phyloP scores from a whole-genome alignment of 2,797 vertebrate species.

The Vireo griseus region DNA sequence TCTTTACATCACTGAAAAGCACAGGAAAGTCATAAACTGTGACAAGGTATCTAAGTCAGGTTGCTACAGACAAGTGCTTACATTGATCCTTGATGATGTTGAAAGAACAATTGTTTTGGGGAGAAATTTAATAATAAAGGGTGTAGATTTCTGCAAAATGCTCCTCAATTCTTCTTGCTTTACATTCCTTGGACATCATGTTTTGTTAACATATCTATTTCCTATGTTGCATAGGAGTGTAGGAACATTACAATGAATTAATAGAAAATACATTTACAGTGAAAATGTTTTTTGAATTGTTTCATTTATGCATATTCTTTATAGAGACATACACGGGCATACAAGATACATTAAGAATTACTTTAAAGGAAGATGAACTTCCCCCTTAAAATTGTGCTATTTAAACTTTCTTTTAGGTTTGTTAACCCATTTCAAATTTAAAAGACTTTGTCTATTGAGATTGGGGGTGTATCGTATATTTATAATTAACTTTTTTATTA shows the following conservation, averaged over 20 bases:
- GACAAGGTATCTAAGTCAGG: neutral
- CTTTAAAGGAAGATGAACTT: neutral
- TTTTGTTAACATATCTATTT: neutral
- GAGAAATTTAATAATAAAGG: neutral
- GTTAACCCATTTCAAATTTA: neutral
- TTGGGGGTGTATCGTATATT: neutral
- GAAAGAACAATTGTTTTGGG: neutral
- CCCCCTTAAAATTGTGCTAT: rapidly evolving
- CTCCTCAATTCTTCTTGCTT: neutral
- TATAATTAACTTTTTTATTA: neutral
- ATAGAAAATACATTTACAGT: neutral
- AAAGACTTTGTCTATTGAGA: neutral
- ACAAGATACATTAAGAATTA: rapidly evolving
- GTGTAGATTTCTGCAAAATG: neutral
- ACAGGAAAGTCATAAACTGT: neutral
- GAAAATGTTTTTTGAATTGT: neutral
- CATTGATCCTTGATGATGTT: neutral
- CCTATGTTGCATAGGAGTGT: neutral
- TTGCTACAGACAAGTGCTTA: neutral
- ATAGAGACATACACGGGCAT: neutral
- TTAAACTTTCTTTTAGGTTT: neutral
- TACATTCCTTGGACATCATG: neutral
- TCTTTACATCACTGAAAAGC: neutral
- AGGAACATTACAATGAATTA: neutral
- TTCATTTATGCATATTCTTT: neutral